Percentiles rank a stretch among this genome's conserved stretches.
Conservation (phyloP, 2,113 vertebrate genomes). For the Otis tarda region DNA sequence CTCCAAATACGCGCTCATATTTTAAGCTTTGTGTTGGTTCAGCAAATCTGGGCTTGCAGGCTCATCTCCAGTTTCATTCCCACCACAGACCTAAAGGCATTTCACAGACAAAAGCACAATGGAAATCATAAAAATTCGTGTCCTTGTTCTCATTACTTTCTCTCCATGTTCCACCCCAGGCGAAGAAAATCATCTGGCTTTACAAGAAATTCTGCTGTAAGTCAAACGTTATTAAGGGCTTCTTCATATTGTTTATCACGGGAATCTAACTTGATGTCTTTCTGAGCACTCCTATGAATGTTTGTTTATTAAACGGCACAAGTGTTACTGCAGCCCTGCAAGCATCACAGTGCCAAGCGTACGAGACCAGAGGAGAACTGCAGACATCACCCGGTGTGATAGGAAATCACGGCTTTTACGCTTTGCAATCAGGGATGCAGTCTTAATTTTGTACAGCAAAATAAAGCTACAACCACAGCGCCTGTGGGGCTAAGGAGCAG, state of each 20-base stretch:
- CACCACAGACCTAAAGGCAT: neutral
- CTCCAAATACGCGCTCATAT: neutral
- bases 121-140: neutral
- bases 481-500: neutral
- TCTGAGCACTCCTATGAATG: neutral
- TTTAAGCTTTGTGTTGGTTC: neutral
- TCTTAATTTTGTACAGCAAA: neutral
- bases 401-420: neutral
- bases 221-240: slow-evolving; percentile 10
- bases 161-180: neutral
- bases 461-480: neutral
- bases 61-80: neutral
- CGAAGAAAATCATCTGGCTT: slow-evolving; percentile 34
- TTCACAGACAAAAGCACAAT: neutral
- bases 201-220: slow-evolving; percentile 1
- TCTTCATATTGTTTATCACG: neutral
- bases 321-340: neutral
- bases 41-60: neutral
- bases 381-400: neutral
- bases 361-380: fast-evolving
- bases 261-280: neutral
- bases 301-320: slow-evolving; percentile 54
- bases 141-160: neutral
- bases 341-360: neutral
- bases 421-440: neutral